Percentiles rank a stretch among this genome's conserved stretches.
Evolutionary conservation across 1,140 invertebrate genomes (phyloP).

Genomic region (Melitaea cinxia): DNA sequence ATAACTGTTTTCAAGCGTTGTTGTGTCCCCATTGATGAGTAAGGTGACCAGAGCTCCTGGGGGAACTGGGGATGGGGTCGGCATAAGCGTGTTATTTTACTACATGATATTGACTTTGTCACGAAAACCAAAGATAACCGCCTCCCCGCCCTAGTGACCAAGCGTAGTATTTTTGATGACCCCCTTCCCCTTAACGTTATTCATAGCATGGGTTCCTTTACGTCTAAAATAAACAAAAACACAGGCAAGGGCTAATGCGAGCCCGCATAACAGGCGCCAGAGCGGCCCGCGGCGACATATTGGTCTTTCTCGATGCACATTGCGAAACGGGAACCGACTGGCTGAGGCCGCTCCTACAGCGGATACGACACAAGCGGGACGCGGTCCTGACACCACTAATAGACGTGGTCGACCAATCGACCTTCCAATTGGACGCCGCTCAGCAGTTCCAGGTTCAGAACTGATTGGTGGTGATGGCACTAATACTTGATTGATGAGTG

Average conservation of each 20-base stretch:
- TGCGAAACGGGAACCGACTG: slow-evolving; percentile 93
- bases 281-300: slow-evolving; percentile 89
- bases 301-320: slow-evolving; percentile 98
- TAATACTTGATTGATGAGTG: neutral
- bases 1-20: too few species aligned
- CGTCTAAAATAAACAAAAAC: neutral
- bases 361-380: slow-evolving; percentile 90
- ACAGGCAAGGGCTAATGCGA: slow-evolving; percentile 90
- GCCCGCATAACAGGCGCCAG: slow-evolving; percentile 92
- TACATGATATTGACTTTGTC: too few species aligned
- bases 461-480: neutral
- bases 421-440: slow-evolving; percentile 88
- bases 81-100: too few species aligned
- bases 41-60: too few species aligned
- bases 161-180: too few species aligned
- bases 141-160: too few species aligned
- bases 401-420: slow-evolving; percentile 94
- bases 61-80: too few species aligned
- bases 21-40: too few species aligned
- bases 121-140: too few species aligned
- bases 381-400: slow-evolving; percentile 95
- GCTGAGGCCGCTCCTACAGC: slow-evolving; percentile 92
- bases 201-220: neutral
- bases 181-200: too few species aligned
- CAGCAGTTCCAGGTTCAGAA: slow-evolving; percentile 81